Evolutionary conservation across 2,888 invertebrate species (phyloP), one percentile per base, ranked within the genome.

Genomic region (Iselma pallidipennis): DNA sequence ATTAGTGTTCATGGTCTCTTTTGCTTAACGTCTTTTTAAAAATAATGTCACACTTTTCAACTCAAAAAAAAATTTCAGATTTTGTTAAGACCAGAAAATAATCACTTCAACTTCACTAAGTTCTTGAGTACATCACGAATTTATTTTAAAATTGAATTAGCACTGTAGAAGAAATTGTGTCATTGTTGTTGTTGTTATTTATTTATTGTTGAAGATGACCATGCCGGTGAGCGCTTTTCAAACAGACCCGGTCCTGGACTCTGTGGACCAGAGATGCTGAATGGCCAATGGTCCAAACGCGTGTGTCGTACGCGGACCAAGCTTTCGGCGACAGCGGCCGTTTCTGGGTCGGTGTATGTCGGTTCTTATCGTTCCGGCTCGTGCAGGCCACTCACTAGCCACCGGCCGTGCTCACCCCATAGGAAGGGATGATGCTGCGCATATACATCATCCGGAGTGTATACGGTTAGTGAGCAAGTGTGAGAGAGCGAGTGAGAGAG

Each of bases 361-460:
- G 77, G 69, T 56, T 26, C 31, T 14, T 56, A 49, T 76, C 78
- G 78, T 63, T 48, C 55, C 60, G 59, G 57, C 64, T 78, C 79
- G 79, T 69, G 74, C 75, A 76, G 81, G 81, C 81, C 80, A 80
- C 80, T 80, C 79, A 77, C 80, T 82, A 83, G 84, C 85, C 85
- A 84, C 81, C 85, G 85, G 85, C 83, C 82, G 79, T 78, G 77
- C 79, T 80, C 74, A 81, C 82, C 83, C 83, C 81, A 80, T 83
- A 81, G 81, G 82, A 77, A 77, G 82, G 82, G 81, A 82, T 80
- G 81, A 78, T 81, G 81, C 79, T 74, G 77, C 79, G 78, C 78
- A 74, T 72, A 74, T 69, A 73, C 59, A 48, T 49, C 57, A 49
- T 61, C 67, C 55, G 63, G 63, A 61, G 62, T 55, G n/a, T n/a